A percentile compares a stretch with the other conserved stretches of the same genome.
These are phyloP conservation scores for Hormaphis cornu DNA, from an alignment of 1,140 invertebrate genomes.

Conservation along the genomic window DNA sequence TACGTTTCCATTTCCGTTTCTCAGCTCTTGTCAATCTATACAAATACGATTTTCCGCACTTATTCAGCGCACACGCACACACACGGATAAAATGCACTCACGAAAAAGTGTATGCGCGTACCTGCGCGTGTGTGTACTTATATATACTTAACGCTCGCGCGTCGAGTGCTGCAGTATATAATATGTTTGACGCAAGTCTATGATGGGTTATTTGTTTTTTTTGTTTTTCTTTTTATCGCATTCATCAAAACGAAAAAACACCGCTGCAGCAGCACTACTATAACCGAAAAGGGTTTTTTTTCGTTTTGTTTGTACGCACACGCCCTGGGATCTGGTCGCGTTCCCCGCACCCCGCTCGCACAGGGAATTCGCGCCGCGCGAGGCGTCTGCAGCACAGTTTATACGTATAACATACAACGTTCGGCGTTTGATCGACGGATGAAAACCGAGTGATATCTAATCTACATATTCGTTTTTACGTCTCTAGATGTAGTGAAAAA, in stretches of 20 bases:
- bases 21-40: neutral
- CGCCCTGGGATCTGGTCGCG: neutral
- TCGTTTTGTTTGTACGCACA: too few relatives aligned
- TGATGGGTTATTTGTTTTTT: neutral
- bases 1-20: constrained; percentile 1
- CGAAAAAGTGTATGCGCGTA: too few relatives aligned
- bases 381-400: too few relatives aligned
- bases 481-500: neutral
- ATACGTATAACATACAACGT: constrained; percentile 5
- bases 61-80: neutral
- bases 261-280: too few relatives aligned
- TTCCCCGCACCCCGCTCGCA: neutral
- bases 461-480: constrained; percentile 17
- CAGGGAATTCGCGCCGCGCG: neutral
- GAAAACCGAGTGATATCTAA: constrained; percentile 15
- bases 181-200: neutral
- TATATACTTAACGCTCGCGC: too few relatives aligned
- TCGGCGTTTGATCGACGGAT: constrained; percentile 7
- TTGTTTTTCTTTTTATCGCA: neutral
- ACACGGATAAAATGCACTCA: neutral
- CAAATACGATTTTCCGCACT: neutral
- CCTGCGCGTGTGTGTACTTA: too few relatives aligned
- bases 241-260: constrained; percentile 6
- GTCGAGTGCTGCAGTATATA: too few relatives aligned
- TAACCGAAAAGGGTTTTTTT: neutral